phyloP scores from a whole-genome alignment of 2,888 invertebrate species.

The Podotricha telesiphe region DNA sequence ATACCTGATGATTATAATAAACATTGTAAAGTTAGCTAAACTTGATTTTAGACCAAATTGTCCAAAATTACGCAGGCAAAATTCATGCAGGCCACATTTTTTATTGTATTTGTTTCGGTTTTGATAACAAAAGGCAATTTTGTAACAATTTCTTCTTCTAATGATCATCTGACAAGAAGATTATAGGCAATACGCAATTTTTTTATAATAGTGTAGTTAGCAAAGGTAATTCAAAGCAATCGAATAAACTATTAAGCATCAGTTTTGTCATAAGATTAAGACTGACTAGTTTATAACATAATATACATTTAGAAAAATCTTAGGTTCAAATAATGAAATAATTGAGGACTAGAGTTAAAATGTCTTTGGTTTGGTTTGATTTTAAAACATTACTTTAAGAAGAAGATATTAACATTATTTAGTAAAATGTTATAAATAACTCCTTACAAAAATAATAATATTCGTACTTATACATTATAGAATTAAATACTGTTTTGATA shows the following conservation, averaged over 20 bases:
- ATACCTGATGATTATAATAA: too few species aligned
- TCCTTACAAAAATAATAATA: conserved; percentile 18
- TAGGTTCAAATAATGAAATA: neutral
- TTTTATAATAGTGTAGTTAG: too few species aligned
- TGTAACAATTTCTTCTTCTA: too few species aligned
- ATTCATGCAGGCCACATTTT: too few species aligned
- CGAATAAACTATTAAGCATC: neutral
- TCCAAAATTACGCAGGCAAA: too few species aligned
- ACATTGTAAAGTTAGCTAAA: neutral
- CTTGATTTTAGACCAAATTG: neutral
- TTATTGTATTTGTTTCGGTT: too few species aligned
- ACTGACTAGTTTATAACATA: neutral
- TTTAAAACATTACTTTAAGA: neutral
- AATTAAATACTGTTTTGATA: conserved; percentile 64
- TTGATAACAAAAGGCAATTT: too few species aligned
- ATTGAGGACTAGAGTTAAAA: neutral
- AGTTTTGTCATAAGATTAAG: neutral
- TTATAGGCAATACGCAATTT: too few species aligned
- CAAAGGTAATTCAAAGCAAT: too few species aligned
- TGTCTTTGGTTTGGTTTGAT: neutral
- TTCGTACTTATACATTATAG: neutral
- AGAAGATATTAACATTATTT: neutral
- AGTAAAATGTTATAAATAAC: conserved; percentile 20
- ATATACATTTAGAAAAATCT: neutral
- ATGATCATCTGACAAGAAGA: too few species aligned